phyloP scores from a whole-genome alignment of 2,113 vertebrate species.

The Cynoglossus semilaevis region DNA sequence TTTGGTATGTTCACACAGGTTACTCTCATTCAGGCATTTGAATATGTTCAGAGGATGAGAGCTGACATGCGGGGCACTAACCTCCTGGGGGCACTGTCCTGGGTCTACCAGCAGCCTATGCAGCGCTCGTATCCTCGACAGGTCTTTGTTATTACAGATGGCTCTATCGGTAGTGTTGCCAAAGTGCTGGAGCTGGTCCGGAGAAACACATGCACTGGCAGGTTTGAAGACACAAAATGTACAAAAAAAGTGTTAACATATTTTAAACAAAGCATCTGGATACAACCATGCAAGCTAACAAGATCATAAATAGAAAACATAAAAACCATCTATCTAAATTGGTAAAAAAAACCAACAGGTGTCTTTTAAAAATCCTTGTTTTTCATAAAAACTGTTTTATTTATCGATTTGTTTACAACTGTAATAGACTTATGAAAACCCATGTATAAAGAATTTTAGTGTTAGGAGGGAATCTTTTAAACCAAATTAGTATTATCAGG shows the following conservation, averaged over 20 bases:
- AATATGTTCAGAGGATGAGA: slow-evolving; percentile 79
- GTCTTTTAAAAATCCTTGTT: too few relatives aligned
- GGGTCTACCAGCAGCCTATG: slow-evolving; percentile 85
- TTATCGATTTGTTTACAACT: too few relatives aligned
- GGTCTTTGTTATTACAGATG: slow-evolving; percentile 84
- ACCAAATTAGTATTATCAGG: too few relatives aligned
- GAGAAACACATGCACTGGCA: slow-evolving; percentile 82
- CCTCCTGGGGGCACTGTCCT: slow-evolving; percentile 82
- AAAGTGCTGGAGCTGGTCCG: slow-evolving; percentile 86
- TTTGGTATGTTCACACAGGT: slow-evolving; percentile 77
- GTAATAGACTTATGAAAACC: too few relatives aligned
- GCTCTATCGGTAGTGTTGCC: slow-evolving; percentile 63
- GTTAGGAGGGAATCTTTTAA: not conserved
- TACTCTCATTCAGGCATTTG: slow-evolving; percentile 74
- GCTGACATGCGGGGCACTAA: slow-evolving; percentile 70
- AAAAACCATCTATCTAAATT: too few relatives aligned
- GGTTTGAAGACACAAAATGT: slow-evolving; percentile 69
- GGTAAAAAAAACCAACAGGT: too few relatives aligned
- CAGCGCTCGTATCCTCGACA: slow-evolving; percentile 88
- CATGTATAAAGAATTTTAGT: not conserved
- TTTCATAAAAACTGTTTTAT: too few relatives aligned
- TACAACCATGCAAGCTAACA: too few relatives aligned
- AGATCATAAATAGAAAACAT: too few relatives aligned
- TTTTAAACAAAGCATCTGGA: too few relatives aligned
- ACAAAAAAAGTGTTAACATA: too few relatives aligned